These are phyloP conservation scores for Agrotis clavis DNA, from an alignment of 2,888 invertebrate genomes.

Conservation along the genomic window DNA sequence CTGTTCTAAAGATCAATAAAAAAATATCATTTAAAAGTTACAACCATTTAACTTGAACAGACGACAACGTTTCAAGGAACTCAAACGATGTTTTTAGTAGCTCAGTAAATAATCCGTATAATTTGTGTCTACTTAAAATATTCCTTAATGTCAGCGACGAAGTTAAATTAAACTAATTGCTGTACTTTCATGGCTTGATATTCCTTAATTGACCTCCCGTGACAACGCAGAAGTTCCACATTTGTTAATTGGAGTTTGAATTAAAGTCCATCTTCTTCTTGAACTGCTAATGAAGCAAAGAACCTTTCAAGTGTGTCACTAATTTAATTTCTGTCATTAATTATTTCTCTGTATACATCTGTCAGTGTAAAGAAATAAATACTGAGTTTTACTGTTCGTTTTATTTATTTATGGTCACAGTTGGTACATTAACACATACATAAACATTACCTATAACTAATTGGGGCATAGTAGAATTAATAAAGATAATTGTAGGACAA, in stretches of 20 bases:
- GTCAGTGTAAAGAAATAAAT: slow-evolving; percentile 33
- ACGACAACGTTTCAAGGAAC: neutral
- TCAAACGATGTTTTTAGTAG: neutral
- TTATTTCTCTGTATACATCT: slow-evolving; percentile 50
- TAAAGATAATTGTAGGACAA: no score
- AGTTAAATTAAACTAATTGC: slow-evolving; percentile 78
- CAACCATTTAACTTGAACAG: neutral
- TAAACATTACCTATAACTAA: no score
- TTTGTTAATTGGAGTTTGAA: slow-evolving; percentile 81
- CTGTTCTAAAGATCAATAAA: neutral
- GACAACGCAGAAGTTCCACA: slow-evolving; percentile 77
- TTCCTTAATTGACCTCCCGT: slow-evolving; percentile 79
- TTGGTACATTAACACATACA: no score
- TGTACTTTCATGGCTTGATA: slow-evolving; percentile 73
- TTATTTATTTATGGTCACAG: slow-evolving; percentile 20
- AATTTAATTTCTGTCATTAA: slow-evolving; percentile 56
- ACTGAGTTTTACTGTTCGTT: slow-evolving; percentile 21
- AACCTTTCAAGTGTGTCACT: slow-evolving; percentile 57
- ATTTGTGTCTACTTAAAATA: slow-evolving; percentile 43
- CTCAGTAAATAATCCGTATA: slow-evolving; percentile 17
- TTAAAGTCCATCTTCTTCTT: slow-evolving; percentile 71
- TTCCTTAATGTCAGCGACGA: slow-evolving; percentile 38
- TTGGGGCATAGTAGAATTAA: no score
- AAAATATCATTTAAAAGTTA: neutral
- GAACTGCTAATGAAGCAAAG: slow-evolving; percentile 64